A percentile compares a stretch with the other conserved stretches of the same genome.
Evolutionary conservation across 1,140 invertebrate species (phyloP).

Genomic region (Papilio aristodemus): DNA sequence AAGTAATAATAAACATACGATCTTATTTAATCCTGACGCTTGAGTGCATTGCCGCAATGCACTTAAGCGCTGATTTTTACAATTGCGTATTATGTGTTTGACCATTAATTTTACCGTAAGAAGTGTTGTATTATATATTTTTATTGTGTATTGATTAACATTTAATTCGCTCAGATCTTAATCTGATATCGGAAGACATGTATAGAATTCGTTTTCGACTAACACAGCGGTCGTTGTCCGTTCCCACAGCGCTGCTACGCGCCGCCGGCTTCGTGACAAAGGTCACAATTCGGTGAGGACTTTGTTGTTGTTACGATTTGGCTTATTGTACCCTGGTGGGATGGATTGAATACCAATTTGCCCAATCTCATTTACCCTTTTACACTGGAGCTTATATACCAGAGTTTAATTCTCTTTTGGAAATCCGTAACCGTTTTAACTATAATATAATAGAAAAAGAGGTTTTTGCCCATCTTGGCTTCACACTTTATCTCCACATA

Average conservation of each 20-base stretch:
- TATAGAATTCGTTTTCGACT: constrained; percentile 41
- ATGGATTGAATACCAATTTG: constrained; percentile 26
- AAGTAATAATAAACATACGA: no score
- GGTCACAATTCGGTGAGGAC: constrained; percentile 42
- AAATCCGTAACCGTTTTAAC: no score
- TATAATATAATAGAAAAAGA: no score
- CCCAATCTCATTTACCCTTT: not conserved
- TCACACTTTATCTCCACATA: no score
- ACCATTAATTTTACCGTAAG: not conserved
- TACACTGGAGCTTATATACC: no score
- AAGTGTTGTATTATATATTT: not conserved
- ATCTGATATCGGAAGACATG: constrained; percentile 44
- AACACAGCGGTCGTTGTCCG: constrained; percentile 34
- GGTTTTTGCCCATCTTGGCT: no score
- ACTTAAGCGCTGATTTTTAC: no score
- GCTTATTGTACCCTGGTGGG: constrained; percentile 10
- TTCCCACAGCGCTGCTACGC: constrained; percentile 45
- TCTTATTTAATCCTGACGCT: no score
- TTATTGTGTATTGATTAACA: not conserved
- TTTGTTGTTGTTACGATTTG: constrained; percentile 31
- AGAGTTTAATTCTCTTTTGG: no score
- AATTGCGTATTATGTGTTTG: no score
- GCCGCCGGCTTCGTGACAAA: constrained; percentile 47
- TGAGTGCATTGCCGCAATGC: no score
- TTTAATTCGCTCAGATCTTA: constrained; percentile 40